Evolutionary conservation across 2,888 invertebrate species (phyloP).

Genomic region (Tenthredo scrophulariae): DNA sequence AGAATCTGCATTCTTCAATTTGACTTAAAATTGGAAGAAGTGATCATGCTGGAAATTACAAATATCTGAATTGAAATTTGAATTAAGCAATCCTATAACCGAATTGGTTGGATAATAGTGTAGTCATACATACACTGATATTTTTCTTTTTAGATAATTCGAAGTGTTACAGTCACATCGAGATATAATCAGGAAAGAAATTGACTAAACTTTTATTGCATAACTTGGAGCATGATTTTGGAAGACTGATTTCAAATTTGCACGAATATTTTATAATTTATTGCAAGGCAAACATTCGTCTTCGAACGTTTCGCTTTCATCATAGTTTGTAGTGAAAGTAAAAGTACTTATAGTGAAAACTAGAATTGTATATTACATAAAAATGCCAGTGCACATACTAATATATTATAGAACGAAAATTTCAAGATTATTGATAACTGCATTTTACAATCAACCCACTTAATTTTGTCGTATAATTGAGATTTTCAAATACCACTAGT

Average conservation of each 20-base stretch:
- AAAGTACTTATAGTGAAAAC: background rate
- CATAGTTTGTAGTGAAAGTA: background rate
- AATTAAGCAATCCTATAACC: background rate
- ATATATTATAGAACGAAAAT: background rate
- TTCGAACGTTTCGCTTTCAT: background rate
- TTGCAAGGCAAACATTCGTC: background rate
- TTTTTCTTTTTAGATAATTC: background rate
- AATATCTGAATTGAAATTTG: background rate
- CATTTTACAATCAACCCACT: background rate
- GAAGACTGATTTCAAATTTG: constrained; percentile 9
- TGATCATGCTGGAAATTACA: background rate
- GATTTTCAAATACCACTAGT: background rate
- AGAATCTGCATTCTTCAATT: background rate
- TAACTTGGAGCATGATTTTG: background rate
- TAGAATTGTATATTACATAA: background rate
- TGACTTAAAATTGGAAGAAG: background rate
- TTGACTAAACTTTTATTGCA: constrained; percentile 21
- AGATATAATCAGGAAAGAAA: background rate
- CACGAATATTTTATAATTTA: background rate
- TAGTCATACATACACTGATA: background rate
- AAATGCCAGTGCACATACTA: background rate
- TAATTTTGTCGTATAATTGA: background rate
- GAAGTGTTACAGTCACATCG: background rate
- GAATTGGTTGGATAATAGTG: background rate
- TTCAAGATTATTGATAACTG: background rate